Conservation (phyloP, 2,888 invertebrate genomes). For the Pristionchus fissidentatus region DNA sequence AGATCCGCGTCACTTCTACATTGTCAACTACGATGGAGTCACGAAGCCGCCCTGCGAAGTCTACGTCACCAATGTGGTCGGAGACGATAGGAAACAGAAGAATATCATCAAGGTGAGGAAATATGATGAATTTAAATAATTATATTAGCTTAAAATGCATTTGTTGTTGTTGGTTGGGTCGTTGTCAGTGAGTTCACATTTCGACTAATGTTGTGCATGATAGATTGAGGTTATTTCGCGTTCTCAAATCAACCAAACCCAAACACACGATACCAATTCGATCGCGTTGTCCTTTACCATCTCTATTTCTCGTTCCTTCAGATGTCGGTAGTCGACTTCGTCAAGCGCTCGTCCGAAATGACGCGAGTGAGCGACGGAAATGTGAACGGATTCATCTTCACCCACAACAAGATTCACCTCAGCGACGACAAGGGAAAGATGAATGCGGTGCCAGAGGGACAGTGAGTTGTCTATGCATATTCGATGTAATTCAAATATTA, state of each 20-base stretch:
- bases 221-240: too few relatives aligned
- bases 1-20: constrained; percentile 33
- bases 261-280: too few relatives aligned
- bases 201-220: too few relatives aligned
- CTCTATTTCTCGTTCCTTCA: too few relatives aligned
- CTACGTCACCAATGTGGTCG: constrained; percentile 19
- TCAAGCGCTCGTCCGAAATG: not conserved
- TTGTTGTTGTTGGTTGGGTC: too few relatives aligned
- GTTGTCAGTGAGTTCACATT: too few relatives aligned
- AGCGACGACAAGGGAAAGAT: constrained; percentile 19
- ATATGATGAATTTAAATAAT: too few relatives aligned
- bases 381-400: constrained; percentile 19
- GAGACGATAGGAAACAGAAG: constrained; percentile 16
- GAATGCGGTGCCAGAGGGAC: constrained; percentile 5
- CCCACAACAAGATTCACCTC: not conserved
- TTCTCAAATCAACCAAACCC: too few relatives aligned
- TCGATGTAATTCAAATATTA: too few relatives aligned
- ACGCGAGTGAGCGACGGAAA: not conserved
- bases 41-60: constrained; percentile 8
- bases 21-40: constrained; percentile 26
- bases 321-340: constrained; percentile 26
- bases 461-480: not conserved
- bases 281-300: too few relatives aligned
- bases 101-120: not conserved
- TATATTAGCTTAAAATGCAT: not conserved